A percentile compares a stretch with the other conserved stretches of the same genome.
These are phyloP conservation scores for Pelecanoides urinatrix DNA, from an alignment of 2,113 vertebrate genomes.

Conservation along the genomic window DNA sequence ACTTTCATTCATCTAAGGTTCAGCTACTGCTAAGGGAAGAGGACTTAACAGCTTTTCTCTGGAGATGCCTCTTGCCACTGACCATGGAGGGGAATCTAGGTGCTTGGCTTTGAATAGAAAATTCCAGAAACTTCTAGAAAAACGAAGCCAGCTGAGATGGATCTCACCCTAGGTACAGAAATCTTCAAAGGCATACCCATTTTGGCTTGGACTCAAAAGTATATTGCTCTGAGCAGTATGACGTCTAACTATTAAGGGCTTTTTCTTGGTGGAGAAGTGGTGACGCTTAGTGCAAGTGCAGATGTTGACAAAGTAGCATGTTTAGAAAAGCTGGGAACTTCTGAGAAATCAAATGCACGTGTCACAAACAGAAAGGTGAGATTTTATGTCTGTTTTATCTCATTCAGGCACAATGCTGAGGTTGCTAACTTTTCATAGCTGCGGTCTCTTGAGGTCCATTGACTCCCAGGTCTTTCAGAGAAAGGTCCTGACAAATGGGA, in stretches of 20 bases:
- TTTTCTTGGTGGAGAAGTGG: background rate
- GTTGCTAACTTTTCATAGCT: background rate
- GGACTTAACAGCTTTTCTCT: background rate
- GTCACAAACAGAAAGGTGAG: background rate
- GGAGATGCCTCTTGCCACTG: background rate
- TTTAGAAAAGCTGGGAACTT: background rate
- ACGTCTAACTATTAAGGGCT: accelerated
- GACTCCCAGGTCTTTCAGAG: background rate
- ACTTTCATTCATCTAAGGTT: background rate
- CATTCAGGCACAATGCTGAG: background rate
- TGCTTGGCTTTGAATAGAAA: background rate
- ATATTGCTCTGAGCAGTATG: background rate
- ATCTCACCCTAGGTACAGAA: background rate
- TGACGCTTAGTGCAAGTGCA: too few species aligned
- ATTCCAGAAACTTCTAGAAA: background rate
- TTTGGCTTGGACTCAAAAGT: background rate
- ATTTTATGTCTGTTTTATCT: background rate
- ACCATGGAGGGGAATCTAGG: background rate
- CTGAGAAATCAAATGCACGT: background rate
- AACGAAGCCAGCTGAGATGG: background rate
- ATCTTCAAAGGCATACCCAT: background rate
- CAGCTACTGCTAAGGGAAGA: background rate
- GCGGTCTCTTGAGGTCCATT: accelerated
- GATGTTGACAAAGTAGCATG: background rate
- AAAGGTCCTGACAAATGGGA: background rate